Conservation (phyloP, 2,797 vertebrate genomes). For the Moxostoma hubbsi region DNA sequence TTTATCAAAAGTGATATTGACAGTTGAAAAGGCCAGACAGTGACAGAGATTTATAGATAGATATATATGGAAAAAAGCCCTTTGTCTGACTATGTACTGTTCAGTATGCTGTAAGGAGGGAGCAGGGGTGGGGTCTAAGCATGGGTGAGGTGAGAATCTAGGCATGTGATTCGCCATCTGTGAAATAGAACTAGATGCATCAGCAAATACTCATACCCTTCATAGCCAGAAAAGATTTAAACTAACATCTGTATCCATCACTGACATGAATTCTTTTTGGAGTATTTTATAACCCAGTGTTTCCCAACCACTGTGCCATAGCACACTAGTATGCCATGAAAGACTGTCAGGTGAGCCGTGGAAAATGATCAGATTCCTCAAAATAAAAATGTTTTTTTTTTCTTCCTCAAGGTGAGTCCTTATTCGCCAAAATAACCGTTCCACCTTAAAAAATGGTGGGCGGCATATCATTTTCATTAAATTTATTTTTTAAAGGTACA, state of each 20-base stretch:
- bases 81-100: slow-evolving; percentile 29
- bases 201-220: slow-evolving; percentile 9
- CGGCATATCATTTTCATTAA: no score
- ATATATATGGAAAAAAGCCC: slow-evolving; percentile 32
- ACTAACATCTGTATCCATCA: neutral
- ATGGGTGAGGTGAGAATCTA: slow-evolving; percentile 13
- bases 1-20: slow-evolving; percentile 72
- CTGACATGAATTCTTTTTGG: slow-evolving; percentile 13
- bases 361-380: no score
- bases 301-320: no score
- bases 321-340: no score
- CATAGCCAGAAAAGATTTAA: slow-evolving; percentile 22
- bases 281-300: neutral
- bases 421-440: neutral
- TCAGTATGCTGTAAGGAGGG: slow-evolving; percentile 40
- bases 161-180: slow-evolving; percentile 5
- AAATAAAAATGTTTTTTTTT: no score
- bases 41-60: slow-evolving; percentile 45
- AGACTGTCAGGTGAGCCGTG: no score
- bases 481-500: no score
- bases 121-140: slow-evolving; percentile 1
- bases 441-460: neutral
- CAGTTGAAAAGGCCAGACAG: slow-evolving; percentile 44
- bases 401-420: no score
- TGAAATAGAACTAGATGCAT: neutral